phyloP scores from a whole-genome alignment of 2,888 invertebrate species.

The Phalera bucephala region DNA sequence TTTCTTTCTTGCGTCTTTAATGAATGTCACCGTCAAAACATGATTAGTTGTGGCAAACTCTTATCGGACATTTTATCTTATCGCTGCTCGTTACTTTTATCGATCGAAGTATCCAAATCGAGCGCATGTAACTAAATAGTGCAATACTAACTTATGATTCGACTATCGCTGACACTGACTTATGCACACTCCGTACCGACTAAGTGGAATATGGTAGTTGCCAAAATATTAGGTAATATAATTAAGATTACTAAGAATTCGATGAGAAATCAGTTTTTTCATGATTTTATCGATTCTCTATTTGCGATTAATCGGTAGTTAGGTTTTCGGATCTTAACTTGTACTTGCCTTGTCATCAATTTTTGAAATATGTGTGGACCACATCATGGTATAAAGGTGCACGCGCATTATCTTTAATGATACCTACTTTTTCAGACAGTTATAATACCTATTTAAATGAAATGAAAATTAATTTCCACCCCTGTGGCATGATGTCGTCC shows the following conservation, averaged over 20 bases:
- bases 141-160: conserved; percentile 51
- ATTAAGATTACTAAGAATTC: conserved; percentile 11
- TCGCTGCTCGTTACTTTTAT: no score
- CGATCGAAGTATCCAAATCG: conserved; percentile 28
- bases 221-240: conserved; percentile 29
- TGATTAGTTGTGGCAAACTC: no score
- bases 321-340: conserved; percentile 25
- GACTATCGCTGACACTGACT: conserved; percentile 38
- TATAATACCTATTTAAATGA: no score
- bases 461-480: background rate
- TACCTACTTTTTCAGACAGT: no score
- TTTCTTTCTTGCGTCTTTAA: no score
- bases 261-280: conserved; percentile 7
- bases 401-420: no score
- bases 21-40: no score
- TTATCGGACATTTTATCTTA: no score
- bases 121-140: conserved; percentile 33
- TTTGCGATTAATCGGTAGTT: conserved; percentile 13
- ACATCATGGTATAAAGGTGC: conserved; percentile 8
- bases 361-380: conserved; percentile 12
- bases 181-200: conserved; percentile 48
- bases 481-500: conserved; percentile 10
- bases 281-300: conserved; percentile 14
- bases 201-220: conserved; percentile 26
- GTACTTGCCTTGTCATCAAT: conserved; percentile 37